Evolutionary conservation across 2,888 invertebrate genomes (phyloP), one percentile per base, ranked within the genome.

Genomic region (Scaptomyza parva): DNA sequence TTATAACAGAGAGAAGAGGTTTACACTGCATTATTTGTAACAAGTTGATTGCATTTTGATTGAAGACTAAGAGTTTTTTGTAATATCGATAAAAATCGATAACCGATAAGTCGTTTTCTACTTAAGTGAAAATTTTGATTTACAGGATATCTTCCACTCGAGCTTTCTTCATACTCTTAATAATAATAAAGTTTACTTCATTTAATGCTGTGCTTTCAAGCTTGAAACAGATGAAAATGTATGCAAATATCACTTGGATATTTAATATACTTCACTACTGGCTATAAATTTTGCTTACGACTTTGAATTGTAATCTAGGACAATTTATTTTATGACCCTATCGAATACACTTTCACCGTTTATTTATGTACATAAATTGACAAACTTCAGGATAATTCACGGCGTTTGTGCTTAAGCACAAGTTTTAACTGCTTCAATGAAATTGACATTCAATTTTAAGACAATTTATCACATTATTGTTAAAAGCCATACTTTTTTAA

Each of bases 211-310:
- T 47, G 35, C 41, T 45, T 50, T 22, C 6, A 14, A 22, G 22
- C 12, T 17, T 6, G 33, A 14, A 9, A 18, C 18, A 20, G 6
- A 18, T 18, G 9, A 12, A 18, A 45, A 28, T 28, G 28, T 12
- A 18, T 28, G n/a, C 30, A 30, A 47, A 30, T 30, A 30, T 47
- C n/a, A 9, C n/a, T 0, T 9, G 18, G 47, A 18, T 44, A 11
- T 48, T 48, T 14, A 8, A 33, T 11, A 3, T 33, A 20, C 3
- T n/a, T 0, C 28, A 18, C n/a, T 20, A 14, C 18, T n/a, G 18
- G 47, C 30, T 3, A 47, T 47, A 47, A 30, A 47, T 47, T 30
- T n/a, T 11, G n/a, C 18, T 47, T 18, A 30, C 30, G 47, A 47
- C 18, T 30, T 20, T 20, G n/a, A 28, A 20, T 28, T 30, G n/a